Evolutionary conservation across 2,797 vertebrate genomes (phyloP).

Genomic region (Ataeniobius toweri): DNA sequence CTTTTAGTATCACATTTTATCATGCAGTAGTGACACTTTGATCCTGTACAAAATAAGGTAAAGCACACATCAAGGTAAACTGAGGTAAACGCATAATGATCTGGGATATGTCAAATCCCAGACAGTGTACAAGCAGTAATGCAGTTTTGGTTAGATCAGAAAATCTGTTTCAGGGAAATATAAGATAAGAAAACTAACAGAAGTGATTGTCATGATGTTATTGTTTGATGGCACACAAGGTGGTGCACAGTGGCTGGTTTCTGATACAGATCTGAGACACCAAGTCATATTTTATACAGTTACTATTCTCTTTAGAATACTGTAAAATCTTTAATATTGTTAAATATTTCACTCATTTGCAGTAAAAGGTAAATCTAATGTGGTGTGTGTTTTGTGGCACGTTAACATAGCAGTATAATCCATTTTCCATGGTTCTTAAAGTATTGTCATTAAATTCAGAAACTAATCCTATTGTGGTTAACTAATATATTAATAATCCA

Average conservation of each 20-base stretch:
- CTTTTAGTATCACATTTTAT: conserved; percentile 1
- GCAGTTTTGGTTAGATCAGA: not conserved
- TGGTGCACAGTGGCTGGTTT: conserved; percentile 9
- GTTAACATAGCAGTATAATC: not conserved
- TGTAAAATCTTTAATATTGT: not conserved
- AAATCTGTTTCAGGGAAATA: not conserved
- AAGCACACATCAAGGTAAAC: conserved; percentile 13
- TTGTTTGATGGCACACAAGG: not conserved
- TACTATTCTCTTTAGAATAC: not conserved
- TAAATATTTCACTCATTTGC: not conserved
- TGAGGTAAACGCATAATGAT: not conserved
- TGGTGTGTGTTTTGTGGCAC: not conserved
- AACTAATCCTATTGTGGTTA: not conserved
- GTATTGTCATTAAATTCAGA: not conserved
- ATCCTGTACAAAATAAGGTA: conserved; percentile 3
- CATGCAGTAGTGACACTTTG: not conserved
- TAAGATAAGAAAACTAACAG: conserved; percentile 9
- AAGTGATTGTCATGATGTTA: conserved; percentile 9
- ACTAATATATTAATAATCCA: not conserved
- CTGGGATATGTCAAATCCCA: not conserved
- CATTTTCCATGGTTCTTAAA: not conserved
- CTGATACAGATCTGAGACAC: not conserved
- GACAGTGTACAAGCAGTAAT: not conserved
- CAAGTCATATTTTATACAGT: not conserved
- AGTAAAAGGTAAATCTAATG: not conserved